These are phyloP conservation scores for Augochlorella aurata DNA, from an alignment of 2,888 invertebrate genomes.

Conservation along the genomic window DNA sequence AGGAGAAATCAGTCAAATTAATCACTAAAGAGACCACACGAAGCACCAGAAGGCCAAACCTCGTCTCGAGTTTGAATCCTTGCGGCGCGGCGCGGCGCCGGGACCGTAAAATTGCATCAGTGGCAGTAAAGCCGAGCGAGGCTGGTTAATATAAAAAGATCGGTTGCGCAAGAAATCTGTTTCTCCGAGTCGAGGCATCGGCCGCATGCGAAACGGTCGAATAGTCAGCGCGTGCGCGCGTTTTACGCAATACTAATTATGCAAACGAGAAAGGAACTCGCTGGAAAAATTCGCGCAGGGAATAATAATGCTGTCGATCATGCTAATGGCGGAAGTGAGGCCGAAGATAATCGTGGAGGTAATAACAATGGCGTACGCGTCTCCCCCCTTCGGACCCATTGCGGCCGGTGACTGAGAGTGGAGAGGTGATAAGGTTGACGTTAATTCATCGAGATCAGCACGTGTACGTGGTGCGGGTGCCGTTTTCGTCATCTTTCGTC, in stretches of 20 bases:
- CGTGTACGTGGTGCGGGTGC: conserved; percentile 39
- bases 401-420: conserved; percentile 43
- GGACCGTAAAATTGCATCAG: not conserved
- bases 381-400: not conserved
- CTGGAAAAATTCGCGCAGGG: conserved; percentile 62
- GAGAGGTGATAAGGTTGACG: conserved; percentile 61
- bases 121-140: not conserved
- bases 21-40: not conserved
- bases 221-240: conserved; percentile 27
- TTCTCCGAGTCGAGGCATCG: conserved; percentile 20
- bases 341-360: conserved; percentile 63
- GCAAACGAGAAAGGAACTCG: conserved; percentile 62
- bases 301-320: conserved; percentile 68
- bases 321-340: conserved; percentile 66
- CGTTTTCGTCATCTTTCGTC: conserved; percentile 43
- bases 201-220: conserved; percentile 43
- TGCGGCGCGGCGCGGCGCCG: not conserved
- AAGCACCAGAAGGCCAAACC: not conserved
- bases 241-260: conserved; percentile 68
- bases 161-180: conserved; percentile 45
- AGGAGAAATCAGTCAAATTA: not conserved
- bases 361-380: conserved; percentile 63
- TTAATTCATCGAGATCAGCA: conserved; percentile 59
- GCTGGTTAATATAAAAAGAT: conserved; percentile 8
- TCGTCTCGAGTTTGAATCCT: not conserved